Base-by-base conservation (phyloP, 2,113 vertebrate species). In the Sylvilagus bachmani region DNA sequence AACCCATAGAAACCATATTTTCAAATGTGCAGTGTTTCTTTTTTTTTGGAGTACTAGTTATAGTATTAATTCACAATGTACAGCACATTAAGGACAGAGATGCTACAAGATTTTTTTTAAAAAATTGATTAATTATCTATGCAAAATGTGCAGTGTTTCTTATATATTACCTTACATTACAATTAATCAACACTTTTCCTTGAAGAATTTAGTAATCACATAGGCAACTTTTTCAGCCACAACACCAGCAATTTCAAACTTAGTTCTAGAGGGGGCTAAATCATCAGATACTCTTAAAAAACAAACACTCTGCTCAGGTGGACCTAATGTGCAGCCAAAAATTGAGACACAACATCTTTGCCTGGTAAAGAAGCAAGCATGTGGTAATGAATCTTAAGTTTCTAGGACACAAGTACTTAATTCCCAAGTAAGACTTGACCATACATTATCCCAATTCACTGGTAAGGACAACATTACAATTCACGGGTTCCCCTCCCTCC, bases 11-110 rank as follows among this genome's bases (percentile, higher is more conserved):
- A 90, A 73, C n/a, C 11, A 82, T 9, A 91, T 55, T 92, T 78
- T 81, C 70, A 95, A 84, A 73, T 80, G 79, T 19, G 84, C 64
- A 69, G 73, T 88, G 58, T 10, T 64, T 90, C 13, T 90, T 92
- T n/a, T n/a, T n/a, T n/a, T n/a, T n/a, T n/a, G n/a, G n/a, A n/a
- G n/a, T n/a, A n/a, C n/a, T n/a, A n/a, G n/a, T n/a, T n/a, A n/a
- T n/a, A n/a, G n/a, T n/a, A n/a, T n/a, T n/a, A n/a, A n/a, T n/a
- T n/a, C n/a, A n/a, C n/a, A n/a, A n/a, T n/a, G n/a, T n/a, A n/a
- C n/a, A n/a, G n/a, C n/a, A n/a, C n/a, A n/a, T n/a, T n/a, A n/a
- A n/a, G n/a, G n/a, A n/a, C n/a, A n/a, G n/a, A n/a, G n/a, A n/a
- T n/a, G n/a, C n/a, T n/a, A n/a, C n/a, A n/a, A n/a, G n/a, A n/a